Evolutionary conservation across 2,888 invertebrate species (phyloP).

Genomic region (Clepsis dumicolana): DNA sequence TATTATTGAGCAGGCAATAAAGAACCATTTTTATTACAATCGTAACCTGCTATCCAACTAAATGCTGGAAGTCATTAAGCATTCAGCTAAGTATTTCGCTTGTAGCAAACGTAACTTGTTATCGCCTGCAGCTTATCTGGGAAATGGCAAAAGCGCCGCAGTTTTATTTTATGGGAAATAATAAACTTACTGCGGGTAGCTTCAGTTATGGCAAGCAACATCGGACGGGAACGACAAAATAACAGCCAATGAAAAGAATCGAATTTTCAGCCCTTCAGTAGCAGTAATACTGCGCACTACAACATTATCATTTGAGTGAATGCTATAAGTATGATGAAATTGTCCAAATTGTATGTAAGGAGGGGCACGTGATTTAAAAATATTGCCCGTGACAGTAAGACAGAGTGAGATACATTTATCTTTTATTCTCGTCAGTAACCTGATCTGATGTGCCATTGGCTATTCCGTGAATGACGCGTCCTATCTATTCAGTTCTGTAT

Average conservation of each 20-base stretch:
- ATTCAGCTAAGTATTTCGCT: constrained; percentile 7
- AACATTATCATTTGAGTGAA: no score
- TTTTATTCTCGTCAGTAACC: constrained; percentile 1
- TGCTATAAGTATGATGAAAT: no score
- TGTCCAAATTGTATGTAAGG: no score
- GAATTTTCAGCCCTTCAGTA: constrained; percentile 3
- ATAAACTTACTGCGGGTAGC: constrained; percentile 33
- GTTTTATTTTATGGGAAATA: constrained; percentile 39
- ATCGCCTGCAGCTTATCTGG: constrained; percentile 35
- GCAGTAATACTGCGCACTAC: neutral
- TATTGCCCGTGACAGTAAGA: neutral
- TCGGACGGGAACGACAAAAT: constrained; percentile 20
- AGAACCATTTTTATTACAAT: constrained; percentile 1
- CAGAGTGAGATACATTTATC: neutral
- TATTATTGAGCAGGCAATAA: neutral
- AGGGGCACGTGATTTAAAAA: neutral
- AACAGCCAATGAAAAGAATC: constrained; percentile 29
- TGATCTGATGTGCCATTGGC: neutral
- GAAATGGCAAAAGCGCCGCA: constrained; percentile 36
- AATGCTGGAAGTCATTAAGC: neutral
- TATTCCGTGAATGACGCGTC: constrained; percentile 4
- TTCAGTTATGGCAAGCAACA: constrained; percentile 22
- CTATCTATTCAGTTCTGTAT: constrained; percentile 23
- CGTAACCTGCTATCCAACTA: constrained; percentile 5
- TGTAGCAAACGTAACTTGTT: constrained; percentile 26